Percentiles rank a stretch among this genome's conserved stretches.
Evolutionary conservation across 1,140 invertebrate species (phyloP).

Genomic region (Drosophila miranda): DNA sequence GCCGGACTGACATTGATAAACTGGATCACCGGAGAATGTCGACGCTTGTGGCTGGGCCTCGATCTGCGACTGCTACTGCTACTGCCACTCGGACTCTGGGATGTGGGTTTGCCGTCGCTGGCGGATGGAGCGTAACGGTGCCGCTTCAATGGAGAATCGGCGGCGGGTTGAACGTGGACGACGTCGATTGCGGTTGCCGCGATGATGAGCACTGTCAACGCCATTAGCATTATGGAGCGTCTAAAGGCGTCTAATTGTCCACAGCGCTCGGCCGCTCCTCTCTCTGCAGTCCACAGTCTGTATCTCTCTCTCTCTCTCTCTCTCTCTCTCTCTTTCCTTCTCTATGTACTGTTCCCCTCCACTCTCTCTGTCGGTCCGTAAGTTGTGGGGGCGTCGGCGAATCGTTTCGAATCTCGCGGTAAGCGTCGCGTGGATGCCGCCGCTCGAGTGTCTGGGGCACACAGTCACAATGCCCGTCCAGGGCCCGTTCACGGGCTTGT

Average conservation of each 20-base stretch:
- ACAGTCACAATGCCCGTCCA: conserved; percentile 42
- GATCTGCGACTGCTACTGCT: conserved; percentile 6
- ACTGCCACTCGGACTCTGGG: conserved; percentile 9
- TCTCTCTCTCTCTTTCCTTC: conserved; percentile 7
- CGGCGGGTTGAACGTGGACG: conserved; percentile 23
- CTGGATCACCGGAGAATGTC: conserved; percentile 44
- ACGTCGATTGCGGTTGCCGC: conserved; percentile 63
- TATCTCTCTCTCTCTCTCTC: background rate
- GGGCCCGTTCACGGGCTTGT: conserved; percentile 16
- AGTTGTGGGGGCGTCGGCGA: conserved; percentile 56
- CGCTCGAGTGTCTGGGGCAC: conserved; percentile 60
- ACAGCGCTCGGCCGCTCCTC: conserved; percentile 20
- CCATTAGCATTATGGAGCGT: conserved; percentile 78
- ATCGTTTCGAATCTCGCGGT: conserved; percentile 47
- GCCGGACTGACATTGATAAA: conserved; percentile 73
- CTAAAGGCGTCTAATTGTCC: conserved; percentile 79
- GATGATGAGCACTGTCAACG: conserved; percentile 77
- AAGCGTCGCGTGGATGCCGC: conserved; percentile 44
- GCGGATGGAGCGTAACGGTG: conserved; percentile 69
- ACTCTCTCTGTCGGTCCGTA: background rate
- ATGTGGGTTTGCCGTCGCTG: conserved; percentile 20
- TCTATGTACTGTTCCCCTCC: background rate
- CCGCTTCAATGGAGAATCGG: conserved; percentile 68
- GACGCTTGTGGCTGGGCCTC: no score
- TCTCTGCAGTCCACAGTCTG: no score